Conservation (phyloP, 2,797 vertebrate species). For the Vireo griseus region DNA sequence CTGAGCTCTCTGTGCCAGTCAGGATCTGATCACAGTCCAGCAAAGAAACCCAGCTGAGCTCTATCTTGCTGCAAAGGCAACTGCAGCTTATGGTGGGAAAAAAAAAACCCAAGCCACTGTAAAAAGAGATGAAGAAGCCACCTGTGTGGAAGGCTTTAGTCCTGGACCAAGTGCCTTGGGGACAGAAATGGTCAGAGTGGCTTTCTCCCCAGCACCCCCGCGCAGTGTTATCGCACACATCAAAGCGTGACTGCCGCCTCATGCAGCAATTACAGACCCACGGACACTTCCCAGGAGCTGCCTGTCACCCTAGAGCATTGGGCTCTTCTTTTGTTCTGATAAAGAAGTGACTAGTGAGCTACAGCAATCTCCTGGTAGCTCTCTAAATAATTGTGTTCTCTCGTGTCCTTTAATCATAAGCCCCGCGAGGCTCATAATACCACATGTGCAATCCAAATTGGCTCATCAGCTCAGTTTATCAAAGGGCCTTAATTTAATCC, state of each 20-base stretch:
- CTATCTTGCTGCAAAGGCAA: not conserved
- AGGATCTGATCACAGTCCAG: not conserved
- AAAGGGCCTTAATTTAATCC: slow-evolving; percentile 51
- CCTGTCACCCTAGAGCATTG: not conserved
- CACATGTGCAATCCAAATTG: slow-evolving; percentile 6
- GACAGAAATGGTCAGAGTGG: not conserved
- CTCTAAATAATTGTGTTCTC: slow-evolving; percentile 27
- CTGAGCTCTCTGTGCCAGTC: not conserved
- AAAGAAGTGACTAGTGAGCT: not conserved
- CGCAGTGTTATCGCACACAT: not conserved
- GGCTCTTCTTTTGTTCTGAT: not conserved
- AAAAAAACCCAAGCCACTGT: not conserved
- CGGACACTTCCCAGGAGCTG: not conserved
- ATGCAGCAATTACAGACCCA: not conserved
- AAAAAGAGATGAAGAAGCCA: not conserved
- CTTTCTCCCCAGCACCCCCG: not conserved
- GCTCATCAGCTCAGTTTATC: slow-evolving; percentile 45
- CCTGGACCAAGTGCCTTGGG: not conserved
- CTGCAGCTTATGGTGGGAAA: not conserved
- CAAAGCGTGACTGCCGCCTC: rapidly evolving
- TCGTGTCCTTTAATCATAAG: slow-evolving; percentile 11
- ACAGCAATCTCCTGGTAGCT: not conserved
- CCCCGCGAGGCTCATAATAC: not conserved
- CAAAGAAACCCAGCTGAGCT: not conserved
- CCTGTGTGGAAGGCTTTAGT: not conserved